Evolutionary conservation across 2,888 invertebrate species (phyloP).

Genomic region (Teleogryllus oceanicus): DNA sequence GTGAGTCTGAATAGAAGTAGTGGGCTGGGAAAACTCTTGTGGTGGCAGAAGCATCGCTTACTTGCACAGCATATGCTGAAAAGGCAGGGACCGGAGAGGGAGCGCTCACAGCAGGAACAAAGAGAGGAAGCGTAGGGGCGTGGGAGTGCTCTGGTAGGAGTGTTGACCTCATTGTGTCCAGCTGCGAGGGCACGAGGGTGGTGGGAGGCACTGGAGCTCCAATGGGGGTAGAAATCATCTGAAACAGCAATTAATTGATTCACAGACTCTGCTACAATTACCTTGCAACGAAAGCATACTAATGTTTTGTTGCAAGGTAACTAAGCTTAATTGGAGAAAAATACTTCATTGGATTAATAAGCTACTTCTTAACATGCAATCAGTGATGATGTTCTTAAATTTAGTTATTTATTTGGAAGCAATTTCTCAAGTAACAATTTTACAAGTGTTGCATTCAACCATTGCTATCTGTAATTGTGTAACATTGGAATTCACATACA

Average conservation of each 20-base stretch:
- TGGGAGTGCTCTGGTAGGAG: background rate
- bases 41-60: background rate
- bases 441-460: too few species aligned
- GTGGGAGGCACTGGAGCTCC: conserved; percentile 25
- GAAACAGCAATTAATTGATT: conserved; percentile 41
- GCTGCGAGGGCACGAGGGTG: background rate
- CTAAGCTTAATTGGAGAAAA: too few species aligned
- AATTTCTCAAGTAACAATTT: too few species aligned
- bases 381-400: too few species aligned
- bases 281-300: too few species aligned
- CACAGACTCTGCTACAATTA: too few species aligned
- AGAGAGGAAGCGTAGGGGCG: background rate
- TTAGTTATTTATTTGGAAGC: too few species aligned
- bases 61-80: background rate
- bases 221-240: conserved; percentile 66
- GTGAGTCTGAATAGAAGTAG: conserved; percentile 32
- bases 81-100: background rate
- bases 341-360: too few species aligned
- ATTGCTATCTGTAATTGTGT: too few species aligned
- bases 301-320: too few species aligned
- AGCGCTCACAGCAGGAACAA: background rate
- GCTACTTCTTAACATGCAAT: too few species aligned
- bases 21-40: conserved; percentile 31
- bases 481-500: too few species aligned
- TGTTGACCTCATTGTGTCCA: background rate